Evolutionary conservation across 2,888 invertebrate species (phyloP).

Genomic region (Sinelater perroti): DNA sequence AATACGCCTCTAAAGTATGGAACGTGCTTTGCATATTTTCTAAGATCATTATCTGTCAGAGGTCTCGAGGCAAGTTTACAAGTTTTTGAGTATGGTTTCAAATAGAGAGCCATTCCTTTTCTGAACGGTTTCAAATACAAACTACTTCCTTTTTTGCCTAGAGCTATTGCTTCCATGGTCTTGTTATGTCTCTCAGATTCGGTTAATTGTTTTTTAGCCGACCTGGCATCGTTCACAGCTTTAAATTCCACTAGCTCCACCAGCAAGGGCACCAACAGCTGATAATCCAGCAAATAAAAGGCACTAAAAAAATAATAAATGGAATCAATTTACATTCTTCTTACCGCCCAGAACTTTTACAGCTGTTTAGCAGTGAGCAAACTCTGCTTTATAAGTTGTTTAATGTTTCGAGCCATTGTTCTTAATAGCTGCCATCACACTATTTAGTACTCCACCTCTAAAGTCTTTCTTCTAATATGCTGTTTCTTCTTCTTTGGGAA

Average conservation of each 20-base stretch:
- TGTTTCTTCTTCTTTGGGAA: too few relatives aligned
- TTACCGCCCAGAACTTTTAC: too few relatives aligned
- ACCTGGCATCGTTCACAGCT: conserved; percentile 44
- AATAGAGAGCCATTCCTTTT: too few relatives aligned
- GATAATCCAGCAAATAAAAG: conserved; percentile 52
- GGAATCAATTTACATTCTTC: too few relatives aligned
- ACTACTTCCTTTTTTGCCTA: conserved; percentile 46
- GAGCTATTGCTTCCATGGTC: conserved; percentile 45
- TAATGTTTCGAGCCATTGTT: too few relatives aligned
- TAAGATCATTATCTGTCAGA: conserved; percentile 43
- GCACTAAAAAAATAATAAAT: too few relatives aligned
- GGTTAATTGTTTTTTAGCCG: conserved; percentile 39
- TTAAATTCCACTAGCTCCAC: conserved; percentile 44
- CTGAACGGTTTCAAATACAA: conserved; percentile 42
- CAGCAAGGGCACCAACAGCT: conserved; percentile 42
- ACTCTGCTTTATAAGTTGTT: too few relatives aligned
- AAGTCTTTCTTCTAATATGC: too few relatives aligned
- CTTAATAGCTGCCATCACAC: too few relatives aligned
- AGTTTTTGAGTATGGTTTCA: too few relatives aligned
- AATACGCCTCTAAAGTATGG: conserved; percentile 46
- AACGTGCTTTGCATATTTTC: conserved; percentile 34
- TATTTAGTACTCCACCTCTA: too few relatives aligned
- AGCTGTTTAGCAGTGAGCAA: too few relatives aligned
- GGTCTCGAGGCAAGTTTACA: conserved; percentile 39
- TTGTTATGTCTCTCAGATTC: conserved; percentile 47